phyloP scores from a whole-genome alignment of 2,888 invertebrate genomes.

The Cheilosia pagana region DNA sequence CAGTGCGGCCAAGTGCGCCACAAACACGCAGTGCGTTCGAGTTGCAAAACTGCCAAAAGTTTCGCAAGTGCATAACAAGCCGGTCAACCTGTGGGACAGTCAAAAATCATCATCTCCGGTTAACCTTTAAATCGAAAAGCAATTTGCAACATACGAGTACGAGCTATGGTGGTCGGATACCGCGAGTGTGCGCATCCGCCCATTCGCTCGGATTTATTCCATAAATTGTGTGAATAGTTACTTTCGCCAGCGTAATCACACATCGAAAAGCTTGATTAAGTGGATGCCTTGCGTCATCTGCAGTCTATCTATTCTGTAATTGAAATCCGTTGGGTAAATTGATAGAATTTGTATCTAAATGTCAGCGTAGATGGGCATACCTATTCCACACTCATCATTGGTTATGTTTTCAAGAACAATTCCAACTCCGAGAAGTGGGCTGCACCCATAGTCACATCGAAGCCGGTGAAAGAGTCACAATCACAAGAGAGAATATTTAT shows the following conservation, averaged over 20 bases:
- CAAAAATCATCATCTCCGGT: constrained; percentile 15
- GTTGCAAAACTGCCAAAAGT: constrained; percentile 29
- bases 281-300: not conserved
- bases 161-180: constrained; percentile 13
- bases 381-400: constrained; percentile 19
- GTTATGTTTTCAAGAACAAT: constrained; percentile 40
- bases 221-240: constrained; percentile 49
- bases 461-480: constrained; percentile 45
- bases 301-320: constrained; percentile 25
- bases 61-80: constrained; percentile 22
- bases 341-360: constrained; percentile 69
- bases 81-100: constrained; percentile 22
- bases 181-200: constrained; percentile 14
- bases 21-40: constrained; percentile 30
- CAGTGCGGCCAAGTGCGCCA: not conserved
- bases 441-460: constrained; percentile 57
- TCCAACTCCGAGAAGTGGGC: constrained; percentile 60
- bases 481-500: constrained; percentile 37
- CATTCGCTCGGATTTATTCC: constrained; percentile 51
- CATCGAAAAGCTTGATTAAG: constrained; percentile 18
- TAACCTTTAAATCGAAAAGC: constrained; percentile 46
- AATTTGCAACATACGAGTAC: constrained; percentile 18
- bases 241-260: constrained; percentile 40
- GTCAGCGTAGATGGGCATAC: constrained; percentile 50
- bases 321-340: constrained; percentile 46